Percentiles rank a stretch among this genome's conserved stretches.
These are phyloP conservation scores for Burhinus bistriatus DNA, from an alignment of 2,113 vertebrate species.

Conservation along the genomic window DNA sequence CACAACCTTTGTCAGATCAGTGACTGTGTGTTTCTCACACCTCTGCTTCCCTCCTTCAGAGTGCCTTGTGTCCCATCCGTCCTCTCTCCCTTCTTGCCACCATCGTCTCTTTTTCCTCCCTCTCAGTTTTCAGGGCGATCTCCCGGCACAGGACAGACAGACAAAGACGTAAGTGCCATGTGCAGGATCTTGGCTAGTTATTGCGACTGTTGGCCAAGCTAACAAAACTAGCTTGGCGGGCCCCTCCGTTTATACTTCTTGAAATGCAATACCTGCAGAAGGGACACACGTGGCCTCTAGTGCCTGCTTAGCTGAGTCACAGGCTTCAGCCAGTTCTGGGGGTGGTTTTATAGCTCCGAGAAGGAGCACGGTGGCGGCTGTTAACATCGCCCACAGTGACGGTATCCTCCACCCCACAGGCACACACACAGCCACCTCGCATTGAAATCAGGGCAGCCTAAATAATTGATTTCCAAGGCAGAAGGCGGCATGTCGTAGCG, in stretches of 20 bases:
- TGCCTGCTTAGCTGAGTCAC: not conserved
- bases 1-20: not conserved
- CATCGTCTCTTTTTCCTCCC: not conserved
- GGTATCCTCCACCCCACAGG: not conserved
- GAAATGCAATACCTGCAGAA: not conserved
- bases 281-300: not conserved
- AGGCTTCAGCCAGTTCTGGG: not conserved
- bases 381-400: not conserved
- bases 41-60: not conserved
- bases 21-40: rapidly evolving
- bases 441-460: slow-evolving; percentile 31
- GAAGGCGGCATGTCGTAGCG: not conserved
- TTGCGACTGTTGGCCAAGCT: not conserved
- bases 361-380: rapidly evolving
- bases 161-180: not conserved
- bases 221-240: not conserved
- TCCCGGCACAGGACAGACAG: not conserved
- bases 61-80: rapidly evolving
- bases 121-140: not conserved
- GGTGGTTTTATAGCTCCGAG: not conserved
- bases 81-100: not conserved
- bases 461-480: slow-evolving; percentile 44
- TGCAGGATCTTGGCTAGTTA: not conserved
- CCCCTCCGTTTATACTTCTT: not conserved
- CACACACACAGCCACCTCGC: not conserved